Evolutionary conservation across 1,140 invertebrate species (phyloP).

Genomic region (Bombus polaris): DNA sequence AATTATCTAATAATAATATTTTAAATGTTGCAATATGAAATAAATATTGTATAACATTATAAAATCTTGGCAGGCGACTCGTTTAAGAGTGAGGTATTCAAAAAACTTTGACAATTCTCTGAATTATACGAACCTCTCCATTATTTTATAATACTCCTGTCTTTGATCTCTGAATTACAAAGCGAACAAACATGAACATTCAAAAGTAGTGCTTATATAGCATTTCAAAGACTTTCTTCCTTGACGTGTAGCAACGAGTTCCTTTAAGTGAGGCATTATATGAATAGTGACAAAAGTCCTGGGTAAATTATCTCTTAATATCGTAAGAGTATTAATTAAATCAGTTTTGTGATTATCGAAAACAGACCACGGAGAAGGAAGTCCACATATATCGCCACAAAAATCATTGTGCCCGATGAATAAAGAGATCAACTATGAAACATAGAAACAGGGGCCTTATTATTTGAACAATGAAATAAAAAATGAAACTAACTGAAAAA

Average conservation of each 20-base stretch:
- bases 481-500: too few species aligned
- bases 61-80: too few species aligned
- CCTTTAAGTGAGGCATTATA: conserved; percentile 63
- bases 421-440: conserved; percentile 85
- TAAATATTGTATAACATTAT: too few species aligned
- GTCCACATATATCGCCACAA: conserved; percentile 85
- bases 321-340: conserved; percentile 82
- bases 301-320: conserved; percentile 84
- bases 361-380: conserved; percentile 71
- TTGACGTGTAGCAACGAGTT: too few species aligned
- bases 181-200: conserved; percentile 83
- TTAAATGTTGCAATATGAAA: too few species aligned
- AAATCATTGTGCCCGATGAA: conserved; percentile 89
- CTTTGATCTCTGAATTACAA: conserved; percentile 56
- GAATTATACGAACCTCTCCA: too few species aligned
- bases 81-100: neutral
- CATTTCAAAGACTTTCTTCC: conserved; percentile 65
- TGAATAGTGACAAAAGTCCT: conserved; percentile 85
- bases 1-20: too few species aligned
- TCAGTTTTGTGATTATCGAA: conserved; percentile 82
- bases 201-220: conserved; percentile 74
- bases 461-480: neutral
- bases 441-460: neutral
- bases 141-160: conserved; percentile 73
- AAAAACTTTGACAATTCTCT: too few species aligned